Conservation (phyloP, 2,888 invertebrate species). For the Epinotia demarniana region DNA sequence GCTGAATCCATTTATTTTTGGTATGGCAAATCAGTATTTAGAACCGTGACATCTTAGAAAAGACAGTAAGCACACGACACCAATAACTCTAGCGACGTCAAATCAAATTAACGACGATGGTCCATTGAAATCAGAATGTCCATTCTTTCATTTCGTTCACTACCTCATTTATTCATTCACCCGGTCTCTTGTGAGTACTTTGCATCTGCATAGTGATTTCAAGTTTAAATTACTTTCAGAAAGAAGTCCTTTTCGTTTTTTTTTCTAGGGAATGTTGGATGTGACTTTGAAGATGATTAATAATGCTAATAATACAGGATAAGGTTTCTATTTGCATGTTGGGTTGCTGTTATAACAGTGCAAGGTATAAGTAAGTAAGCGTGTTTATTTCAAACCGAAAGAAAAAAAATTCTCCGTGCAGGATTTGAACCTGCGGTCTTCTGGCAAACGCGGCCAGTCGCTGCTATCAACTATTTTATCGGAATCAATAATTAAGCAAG, state of each 20-base stretch:
- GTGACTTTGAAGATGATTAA: slow-evolving; percentile 17
- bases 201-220: slow-evolving; percentile 44
- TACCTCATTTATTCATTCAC: slow-evolving; percentile 38
- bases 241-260: slow-evolving; percentile 31
- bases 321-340: no score
- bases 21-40: no score
- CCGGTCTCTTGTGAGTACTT: slow-evolving; percentile 42
- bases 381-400: no score
- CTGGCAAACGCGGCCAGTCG: no score
- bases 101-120: slow-evolving; percentile 40
- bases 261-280: slow-evolving; percentile 27
- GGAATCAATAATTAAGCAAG: no score
- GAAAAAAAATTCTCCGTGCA: no score
- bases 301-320: background rate
- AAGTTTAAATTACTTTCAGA: slow-evolving; percentile 45
- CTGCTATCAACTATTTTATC: no score
- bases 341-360: no score
- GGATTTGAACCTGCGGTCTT: no score
- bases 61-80: background rate
- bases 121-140: slow-evolving; percentile 43
- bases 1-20: no score
- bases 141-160: slow-evolving; percentile 33
- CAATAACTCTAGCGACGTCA: slow-evolving; percentile 16
- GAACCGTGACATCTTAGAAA: no score
- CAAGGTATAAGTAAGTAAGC: no score